Evolutionary conservation across 2,113 vertebrate species (phyloP).

Genomic region (Neogobius melanostomus): DNA sequence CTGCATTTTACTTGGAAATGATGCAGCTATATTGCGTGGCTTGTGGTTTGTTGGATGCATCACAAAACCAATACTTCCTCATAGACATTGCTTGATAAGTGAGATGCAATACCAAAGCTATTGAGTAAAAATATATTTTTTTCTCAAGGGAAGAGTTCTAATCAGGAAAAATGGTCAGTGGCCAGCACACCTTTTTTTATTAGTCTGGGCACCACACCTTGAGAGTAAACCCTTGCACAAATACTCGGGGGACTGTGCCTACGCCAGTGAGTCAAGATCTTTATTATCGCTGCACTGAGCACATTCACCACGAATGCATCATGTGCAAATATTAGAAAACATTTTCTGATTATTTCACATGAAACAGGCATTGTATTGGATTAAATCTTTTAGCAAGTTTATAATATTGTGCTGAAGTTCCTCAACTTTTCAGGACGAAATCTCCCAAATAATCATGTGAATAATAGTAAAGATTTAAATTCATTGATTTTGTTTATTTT

Average conservation of each 20-base stretch:
- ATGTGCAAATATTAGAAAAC: too few species aligned
- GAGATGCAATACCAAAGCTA: not conserved
- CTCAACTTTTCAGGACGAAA: too few species aligned
- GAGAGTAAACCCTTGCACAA: not conserved
- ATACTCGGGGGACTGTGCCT: not conserved
- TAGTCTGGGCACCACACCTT: not conserved
- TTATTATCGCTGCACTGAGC: not conserved
- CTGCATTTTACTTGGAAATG: not conserved
- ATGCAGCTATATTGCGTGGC: not conserved
- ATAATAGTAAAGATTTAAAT: too few species aligned
- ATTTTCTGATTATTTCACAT: too few species aligned
- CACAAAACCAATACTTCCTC: not conserved
- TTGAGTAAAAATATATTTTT: not conserved
- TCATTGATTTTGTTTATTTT: too few species aligned
- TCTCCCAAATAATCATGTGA: too few species aligned
- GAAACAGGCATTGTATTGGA: too few species aligned
- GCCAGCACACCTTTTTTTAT: not conserved
- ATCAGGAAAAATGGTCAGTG: not conserved
- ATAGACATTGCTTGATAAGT: not conserved
- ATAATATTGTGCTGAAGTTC: too few species aligned
- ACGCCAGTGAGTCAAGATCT: not conserved
- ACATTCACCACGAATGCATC: not conserved
- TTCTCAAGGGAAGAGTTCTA: too few species aligned
- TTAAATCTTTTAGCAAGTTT: too few species aligned
- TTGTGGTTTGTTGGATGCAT: not conserved